A percentile compares a stretch with the other conserved stretches of the same genome.
These are phyloP conservation scores for Littorina saxatilis DNA, from an alignment of 1,140 invertebrate species.

Conservation along the genomic window DNA sequence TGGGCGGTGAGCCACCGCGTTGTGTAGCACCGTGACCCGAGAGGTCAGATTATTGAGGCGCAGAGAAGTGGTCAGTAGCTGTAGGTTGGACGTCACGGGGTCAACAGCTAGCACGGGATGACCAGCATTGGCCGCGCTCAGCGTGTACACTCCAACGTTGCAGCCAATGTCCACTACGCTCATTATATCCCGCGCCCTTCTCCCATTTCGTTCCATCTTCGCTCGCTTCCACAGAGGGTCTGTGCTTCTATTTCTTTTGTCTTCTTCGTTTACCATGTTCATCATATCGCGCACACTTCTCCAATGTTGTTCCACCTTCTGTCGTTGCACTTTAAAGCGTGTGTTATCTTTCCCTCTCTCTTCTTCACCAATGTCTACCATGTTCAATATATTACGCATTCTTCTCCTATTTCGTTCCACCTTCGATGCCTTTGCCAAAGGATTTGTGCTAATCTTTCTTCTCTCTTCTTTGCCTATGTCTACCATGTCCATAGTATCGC, in stretches of 20 bases:
- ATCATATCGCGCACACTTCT: neutral
- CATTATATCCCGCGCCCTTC: neutral
- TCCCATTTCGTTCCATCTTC: neutral
- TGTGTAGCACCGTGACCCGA: slow-evolving; percentile 57
- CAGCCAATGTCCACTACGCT: slow-evolving; percentile 70
- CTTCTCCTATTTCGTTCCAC: too few relatives aligned
- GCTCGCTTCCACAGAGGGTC: neutral
- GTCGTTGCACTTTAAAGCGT: too few relatives aligned
- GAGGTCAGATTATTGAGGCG: slow-evolving; percentile 45
- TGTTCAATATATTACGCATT: too few relatives aligned
- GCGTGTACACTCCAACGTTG: slow-evolving; percentile 68
- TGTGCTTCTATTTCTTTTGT: too few relatives aligned
- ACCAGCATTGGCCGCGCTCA: slow-evolving; percentile 62
- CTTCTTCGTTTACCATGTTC: neutral
- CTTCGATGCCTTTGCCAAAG: too few relatives aligned
- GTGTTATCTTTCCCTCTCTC: too few relatives aligned
- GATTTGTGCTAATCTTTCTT: too few relatives aligned
- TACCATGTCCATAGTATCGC: too few relatives aligned
- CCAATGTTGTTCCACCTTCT: neutral
- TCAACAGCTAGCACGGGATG: slow-evolving; percentile 67
- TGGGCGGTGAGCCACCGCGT: slow-evolving; percentile 60
- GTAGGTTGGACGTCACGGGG: slow-evolving; percentile 54
- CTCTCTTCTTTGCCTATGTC: too few relatives aligned
- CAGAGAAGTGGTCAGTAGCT: slow-evolving; percentile 56
- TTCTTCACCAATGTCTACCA: too few relatives aligned